Base-by-base conservation (phyloP, 2,113 vertebrate genomes). In the Leucoraja erinaceus region DNA sequence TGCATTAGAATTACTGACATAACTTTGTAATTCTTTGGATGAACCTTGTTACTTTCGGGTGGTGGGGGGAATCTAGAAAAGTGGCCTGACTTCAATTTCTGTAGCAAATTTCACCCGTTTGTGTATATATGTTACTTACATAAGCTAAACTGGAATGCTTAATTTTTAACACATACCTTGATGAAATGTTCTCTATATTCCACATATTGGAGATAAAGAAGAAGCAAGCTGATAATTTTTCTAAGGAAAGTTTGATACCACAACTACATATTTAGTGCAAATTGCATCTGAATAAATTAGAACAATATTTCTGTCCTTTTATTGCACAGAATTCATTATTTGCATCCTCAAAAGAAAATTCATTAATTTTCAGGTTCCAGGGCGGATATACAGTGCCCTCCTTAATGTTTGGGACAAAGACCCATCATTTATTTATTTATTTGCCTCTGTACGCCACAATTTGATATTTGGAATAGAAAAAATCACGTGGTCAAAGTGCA, bases 1-100 rank as follows among this genome's bases (percentile, higher is more conserved):
- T 91, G 90, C 38, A 10, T 74, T 91, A 33, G 68, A 38, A 91
- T 91, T 38, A 90, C 66, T 38, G 33, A 38, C 63, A 47, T 22
- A 63, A 38, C 61, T 90, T 68, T 54, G 90, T 66, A 72, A 91
- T 91, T 91, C 33, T 91, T 91, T 72, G 4, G 18, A 72, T 74
- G 63, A 91, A 91, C 66, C 22, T 91, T 90, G 63, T 68, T 90
- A 10, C 31, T 72, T 91, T 74, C 72, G 20, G 47, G 14, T 8
- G 16, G 6, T 1, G 68, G 16, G 70, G 70, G 54, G 68, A 91
- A 47, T 70, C 33, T 70, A 91, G 88, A 20, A 91, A 38, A 38
- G 33, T 31, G 70, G 88, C 66, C 63, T 68, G 14, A 18, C 20
- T 33, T 16, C 31, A 22, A 4, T 91, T 72, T 72, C 9, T 25